Evolutionary conservation across 2,113 vertebrate species (phyloP).

Genomic region (Datnioides undecimradiatus): DNA sequence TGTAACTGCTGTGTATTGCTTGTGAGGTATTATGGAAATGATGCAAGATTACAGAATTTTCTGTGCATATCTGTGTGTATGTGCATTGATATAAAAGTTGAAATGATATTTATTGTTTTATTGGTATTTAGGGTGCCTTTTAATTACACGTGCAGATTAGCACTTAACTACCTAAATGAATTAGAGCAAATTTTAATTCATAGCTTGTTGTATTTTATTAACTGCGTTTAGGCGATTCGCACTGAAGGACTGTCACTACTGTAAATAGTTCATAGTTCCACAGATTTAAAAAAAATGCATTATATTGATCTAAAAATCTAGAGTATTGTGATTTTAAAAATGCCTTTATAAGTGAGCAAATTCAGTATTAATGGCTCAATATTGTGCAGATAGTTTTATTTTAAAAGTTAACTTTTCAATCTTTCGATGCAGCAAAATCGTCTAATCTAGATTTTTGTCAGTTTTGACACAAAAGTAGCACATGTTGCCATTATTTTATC

Average conservation of each 20-base stretch:
- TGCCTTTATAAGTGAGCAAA: neutral
- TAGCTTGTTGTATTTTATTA: too few species aligned
- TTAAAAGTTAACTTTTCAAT: neutral
- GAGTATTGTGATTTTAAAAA: neutral
- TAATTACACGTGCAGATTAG: too few species aligned
- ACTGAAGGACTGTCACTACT: too few species aligned
- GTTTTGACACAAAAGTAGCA: neutral
- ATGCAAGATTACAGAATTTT: neutral
- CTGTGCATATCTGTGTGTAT: neutral
- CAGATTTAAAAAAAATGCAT: too few species aligned
- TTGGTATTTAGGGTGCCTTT: too few species aligned
- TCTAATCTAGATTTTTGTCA: neutral
- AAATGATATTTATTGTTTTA: too few species aligned
- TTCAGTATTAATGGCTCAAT: neutral
- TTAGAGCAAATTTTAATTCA: too few species aligned
- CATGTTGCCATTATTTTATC: conserved; percentile 28
- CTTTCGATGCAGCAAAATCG: neutral
- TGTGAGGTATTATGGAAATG: neutral
- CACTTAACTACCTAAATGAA: too few species aligned
- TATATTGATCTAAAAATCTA: neutral
- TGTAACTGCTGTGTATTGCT: neutral
- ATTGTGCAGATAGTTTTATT: neutral
- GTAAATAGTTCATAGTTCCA: too few species aligned
- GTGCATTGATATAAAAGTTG: too few species aligned
- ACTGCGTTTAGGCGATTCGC: too few species aligned